Evolutionary conservation across 1,140 invertebrate genomes (phyloP), one percentile per base, ranked within the genome.

Genomic region (Cotesia glomerata): DNA sequence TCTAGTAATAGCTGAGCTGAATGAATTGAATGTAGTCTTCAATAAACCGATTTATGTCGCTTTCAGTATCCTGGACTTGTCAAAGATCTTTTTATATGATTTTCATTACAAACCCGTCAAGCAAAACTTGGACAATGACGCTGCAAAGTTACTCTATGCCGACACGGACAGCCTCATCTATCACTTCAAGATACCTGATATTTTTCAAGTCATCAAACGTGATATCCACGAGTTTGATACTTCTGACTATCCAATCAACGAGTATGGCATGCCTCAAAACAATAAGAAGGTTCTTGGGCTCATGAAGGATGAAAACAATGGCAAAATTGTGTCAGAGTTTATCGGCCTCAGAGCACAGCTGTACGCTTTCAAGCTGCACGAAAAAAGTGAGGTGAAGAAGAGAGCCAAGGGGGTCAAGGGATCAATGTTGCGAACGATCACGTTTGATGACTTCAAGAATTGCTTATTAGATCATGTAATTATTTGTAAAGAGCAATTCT

Each of bases 351-450:
- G 71, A 4, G 35, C 64, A 3, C 68, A 68, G 54, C 13, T 52
- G 39, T 73, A 68, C 51, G 13, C 65, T 0, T 68, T 26, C 36
- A 45, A 32, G 35, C 4, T 62, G n/a, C 14, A 14, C 8, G 36
- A 18, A 3, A 26, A 52, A 0, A 32, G 51, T 11, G 9, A 39
- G 11, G 39, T 0, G 11, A 71, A 68, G 4, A 74, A 76, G 61
- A 68, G 75, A 51, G 49, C 74, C 2, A 76, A 74, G n/a, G n/a
- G n/a, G n/a, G n/a, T n/a, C n/a, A n/a, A n/a, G 54, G 56, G 52
- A 9, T 54, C 56, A 45, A 35, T 36, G 13, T 16, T 74, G 11
- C 36, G 64, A 58, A 74, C 7, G 4, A 71, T 63, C 0, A 71
- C 58, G n/a, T 62, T 71, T 62, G 59, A 63, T 32, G 69, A 63